Evolutionary conservation across 2,113 vertebrate genomes (phyloP).

Genomic region (Beaufortia kweichowensis): DNA sequence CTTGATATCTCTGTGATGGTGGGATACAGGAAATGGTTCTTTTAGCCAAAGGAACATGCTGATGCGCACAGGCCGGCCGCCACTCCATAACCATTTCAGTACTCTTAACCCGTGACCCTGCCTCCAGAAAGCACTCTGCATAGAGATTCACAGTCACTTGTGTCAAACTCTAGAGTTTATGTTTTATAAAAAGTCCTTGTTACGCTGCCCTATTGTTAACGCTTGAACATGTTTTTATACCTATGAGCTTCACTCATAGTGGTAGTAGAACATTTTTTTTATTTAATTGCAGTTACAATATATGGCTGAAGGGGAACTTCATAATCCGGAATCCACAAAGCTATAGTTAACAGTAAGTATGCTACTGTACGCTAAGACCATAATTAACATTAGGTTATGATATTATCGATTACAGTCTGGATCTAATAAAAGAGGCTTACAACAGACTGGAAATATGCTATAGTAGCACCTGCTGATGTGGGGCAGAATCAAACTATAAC

Average conservation of each 20-base stretch:
- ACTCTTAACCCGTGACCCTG: conserved; percentile 73
- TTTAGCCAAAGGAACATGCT: conserved; percentile 63
- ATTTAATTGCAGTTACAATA: background rate
- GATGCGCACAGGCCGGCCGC: conserved; percentile 54
- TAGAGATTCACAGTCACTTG: conserved; percentile 49
- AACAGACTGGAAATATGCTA: conserved; percentile 4
- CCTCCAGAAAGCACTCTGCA: conserved; percentile 65
- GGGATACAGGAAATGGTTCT: conserved; percentile 71
- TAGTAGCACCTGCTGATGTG: background rate
- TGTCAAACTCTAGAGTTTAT: conserved; percentile 41
- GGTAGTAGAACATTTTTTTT: background rate
- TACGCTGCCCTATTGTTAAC: conserved; percentile 10
- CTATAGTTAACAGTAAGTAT: background rate
- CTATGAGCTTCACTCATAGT: conserved; percentile 9
- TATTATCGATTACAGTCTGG: background rate
- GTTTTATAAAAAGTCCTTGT: background rate
- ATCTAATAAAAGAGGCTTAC: conserved; percentile 4
- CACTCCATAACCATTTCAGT: conserved; percentile 40
- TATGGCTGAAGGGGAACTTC: background rate
- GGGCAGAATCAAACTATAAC: conserved; percentile 58
- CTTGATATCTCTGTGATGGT: conserved; percentile 64
- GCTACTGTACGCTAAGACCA: background rate
- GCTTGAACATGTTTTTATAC: background rate
- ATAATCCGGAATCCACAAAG: background rate
- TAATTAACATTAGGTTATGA: background rate